Percentiles rank a stretch among this genome's conserved stretches.
Conservation (phyloP, 1,140 invertebrate genomes). For the Antheraea pernyi region DNA sequence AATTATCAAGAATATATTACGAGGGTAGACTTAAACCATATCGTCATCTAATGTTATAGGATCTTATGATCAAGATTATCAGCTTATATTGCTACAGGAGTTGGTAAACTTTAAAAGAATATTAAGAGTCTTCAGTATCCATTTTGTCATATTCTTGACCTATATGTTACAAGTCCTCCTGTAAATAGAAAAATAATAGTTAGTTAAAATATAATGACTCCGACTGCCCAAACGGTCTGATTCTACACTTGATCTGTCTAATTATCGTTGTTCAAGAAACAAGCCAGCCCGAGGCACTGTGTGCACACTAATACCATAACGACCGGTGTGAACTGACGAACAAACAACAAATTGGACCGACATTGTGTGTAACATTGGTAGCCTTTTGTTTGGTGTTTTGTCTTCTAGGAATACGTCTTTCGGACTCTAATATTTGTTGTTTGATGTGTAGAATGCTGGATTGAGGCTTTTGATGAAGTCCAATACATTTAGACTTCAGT, state of each 20-base stretch:
- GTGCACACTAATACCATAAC: constrained; percentile 41
- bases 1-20: no score
- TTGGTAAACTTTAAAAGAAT: no score
- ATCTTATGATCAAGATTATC: no score
- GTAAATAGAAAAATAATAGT: neutral
- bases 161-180: no score
- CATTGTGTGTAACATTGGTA: constrained; percentile 56
- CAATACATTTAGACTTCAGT: neutral
- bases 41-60: no score
- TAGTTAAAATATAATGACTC: neutral
- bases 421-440: neutral
- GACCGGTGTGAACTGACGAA: constrained; percentile 34
- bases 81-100: no score
- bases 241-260: constrained; percentile 54
- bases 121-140: no score
- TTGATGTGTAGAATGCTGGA: neutral
- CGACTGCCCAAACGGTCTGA: constrained; percentile 34
- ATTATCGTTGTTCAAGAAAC: constrained; percentile 47
- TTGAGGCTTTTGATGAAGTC: neutral
- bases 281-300: constrained; percentile 26
- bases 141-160: no score
- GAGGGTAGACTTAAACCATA: no score
- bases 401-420: constrained; percentile 31
- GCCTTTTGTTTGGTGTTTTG: constrained; percentile 35
- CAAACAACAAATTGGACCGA: constrained; percentile 46